A percentile compares a stretch with the other conserved stretches of the same genome.
Evolutionary conservation across 2,797 vertebrate genomes (phyloP).

Genomic region (Gambelia wislizenii): DNA sequence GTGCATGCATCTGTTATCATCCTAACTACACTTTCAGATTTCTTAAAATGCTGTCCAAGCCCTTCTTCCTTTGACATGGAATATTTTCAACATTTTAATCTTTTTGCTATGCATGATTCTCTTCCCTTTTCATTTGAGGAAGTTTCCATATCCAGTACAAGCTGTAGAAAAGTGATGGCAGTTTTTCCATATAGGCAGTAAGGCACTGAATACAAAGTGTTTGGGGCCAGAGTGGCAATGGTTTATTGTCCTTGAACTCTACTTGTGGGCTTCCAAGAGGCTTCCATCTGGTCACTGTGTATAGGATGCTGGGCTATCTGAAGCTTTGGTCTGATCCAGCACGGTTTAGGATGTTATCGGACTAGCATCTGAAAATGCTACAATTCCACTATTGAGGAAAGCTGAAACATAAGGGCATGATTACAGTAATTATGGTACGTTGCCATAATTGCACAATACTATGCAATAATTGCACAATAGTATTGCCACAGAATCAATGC

Average conservation of each 20-base stretch:
- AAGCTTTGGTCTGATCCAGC: background rate
- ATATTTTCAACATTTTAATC: background rate
- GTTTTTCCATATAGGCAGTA: background rate
- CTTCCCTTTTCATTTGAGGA: background rate
- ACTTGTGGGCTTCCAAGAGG: background rate
- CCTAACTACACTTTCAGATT: too few species aligned
- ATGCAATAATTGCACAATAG: too few species aligned
- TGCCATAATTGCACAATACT: too few species aligned
- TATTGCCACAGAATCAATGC: too few species aligned
- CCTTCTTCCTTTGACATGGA: background rate
- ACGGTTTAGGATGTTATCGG: too few species aligned
- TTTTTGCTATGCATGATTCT: background rate
- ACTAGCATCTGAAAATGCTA: too few species aligned
- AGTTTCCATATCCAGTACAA: background rate
- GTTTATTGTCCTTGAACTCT: background rate
- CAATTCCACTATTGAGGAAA: too few species aligned
- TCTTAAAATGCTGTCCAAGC: background rate
- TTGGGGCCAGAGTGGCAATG: background rate
- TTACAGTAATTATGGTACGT: too few species aligned
- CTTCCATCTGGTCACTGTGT: background rate
- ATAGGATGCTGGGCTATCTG: background rate
- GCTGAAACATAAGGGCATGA: too few species aligned
- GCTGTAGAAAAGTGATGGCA: background rate
- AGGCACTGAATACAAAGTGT: background rate
- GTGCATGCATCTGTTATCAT: background rate